These are phyloP conservation scores for Laticauda laticaudata DNA, from an alignment of 2,113 vertebrate species.

Conservation along the genomic window DNA sequence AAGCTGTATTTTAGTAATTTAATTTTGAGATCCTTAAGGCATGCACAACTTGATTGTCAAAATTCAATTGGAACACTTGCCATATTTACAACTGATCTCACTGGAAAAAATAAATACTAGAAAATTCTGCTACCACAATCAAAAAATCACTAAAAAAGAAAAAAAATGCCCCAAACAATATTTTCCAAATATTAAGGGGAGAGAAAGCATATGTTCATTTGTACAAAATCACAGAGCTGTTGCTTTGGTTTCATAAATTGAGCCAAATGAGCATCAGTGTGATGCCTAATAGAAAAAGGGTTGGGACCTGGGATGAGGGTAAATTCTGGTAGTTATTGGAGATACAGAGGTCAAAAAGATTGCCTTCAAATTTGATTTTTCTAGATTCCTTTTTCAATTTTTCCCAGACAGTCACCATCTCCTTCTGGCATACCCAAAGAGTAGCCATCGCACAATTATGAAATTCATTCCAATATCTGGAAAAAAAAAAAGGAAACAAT, in stretches of 20 bases:
- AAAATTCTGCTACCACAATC: not conserved
- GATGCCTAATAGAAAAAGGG: conserved; percentile 30
- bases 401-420: conserved; percentile 76
- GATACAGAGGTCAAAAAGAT: conserved; percentile 76
- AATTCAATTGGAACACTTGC: not conserved
- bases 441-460: conserved; percentile 68
- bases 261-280: conserved; percentile 48
- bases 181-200: conserved; percentile 24
- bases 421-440: conserved; percentile 72
- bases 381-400: conserved; percentile 71
- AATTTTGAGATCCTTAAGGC: not conserved
- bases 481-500: conserved; percentile 20
- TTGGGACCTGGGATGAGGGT: conserved; percentile 22
- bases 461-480: conserved; percentile 79
- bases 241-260: conserved; percentile 28
- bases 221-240: conserved; percentile 23
- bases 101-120: not conserved
- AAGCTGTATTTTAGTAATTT: not conserved
- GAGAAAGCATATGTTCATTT: rapidly evolving
- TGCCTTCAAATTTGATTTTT: conserved; percentile 76
- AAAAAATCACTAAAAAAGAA: rapidly evolving
- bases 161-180: rapidly evolving
- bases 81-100: not conserved
- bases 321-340: conserved; percentile 52
- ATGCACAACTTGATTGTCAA: not conserved